phyloP scores from a whole-genome alignment of 2,113 vertebrate genomes.

The Ptilorrhoa leucosticta region DNA sequence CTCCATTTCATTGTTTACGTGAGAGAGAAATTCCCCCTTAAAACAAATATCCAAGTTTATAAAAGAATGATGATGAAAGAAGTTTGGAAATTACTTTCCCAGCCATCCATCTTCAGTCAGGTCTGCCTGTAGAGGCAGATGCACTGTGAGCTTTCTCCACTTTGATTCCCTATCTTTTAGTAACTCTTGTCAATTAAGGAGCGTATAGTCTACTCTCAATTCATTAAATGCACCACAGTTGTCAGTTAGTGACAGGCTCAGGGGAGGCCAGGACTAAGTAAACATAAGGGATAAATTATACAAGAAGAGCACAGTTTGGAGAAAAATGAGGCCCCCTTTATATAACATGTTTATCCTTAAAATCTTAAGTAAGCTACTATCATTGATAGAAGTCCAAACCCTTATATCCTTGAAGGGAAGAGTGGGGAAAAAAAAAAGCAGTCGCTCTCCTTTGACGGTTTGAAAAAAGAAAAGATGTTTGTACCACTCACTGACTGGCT shows the following conservation, averaged over 20 bases:
- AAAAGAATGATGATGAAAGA: background rate
- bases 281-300: background rate
- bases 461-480: constrained; percentile 82
- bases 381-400: constrained; percentile 29
- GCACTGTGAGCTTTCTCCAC: background rate
- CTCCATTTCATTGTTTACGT: background rate
- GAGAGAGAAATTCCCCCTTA: background rate
- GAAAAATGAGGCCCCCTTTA: background rate
- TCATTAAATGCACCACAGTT: constrained; percentile 43
- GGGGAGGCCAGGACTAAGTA: background rate
- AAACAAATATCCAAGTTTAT: background rate
- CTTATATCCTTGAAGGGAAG: constrained; percentile 47
- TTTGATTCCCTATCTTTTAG: constrained; percentile 43
- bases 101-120: background rate
- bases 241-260: constrained; percentile 29
- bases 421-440: constrained; percentile 18
- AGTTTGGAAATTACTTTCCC: constrained; percentile 26
- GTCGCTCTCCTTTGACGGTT: constrained; percentile 75
- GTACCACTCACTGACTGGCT: constrained; percentile 96
- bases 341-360: background rate
- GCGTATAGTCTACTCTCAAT: constrained; percentile 36
- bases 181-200: constrained; percentile 46
- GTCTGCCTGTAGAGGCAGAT: constrained; percentile 9
- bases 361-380: constrained; percentile 3
- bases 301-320: background rate